Base-by-base conservation (phyloP, 2,888 invertebrate genomes). In the Sinohyriopsis cumingii region DNA sequence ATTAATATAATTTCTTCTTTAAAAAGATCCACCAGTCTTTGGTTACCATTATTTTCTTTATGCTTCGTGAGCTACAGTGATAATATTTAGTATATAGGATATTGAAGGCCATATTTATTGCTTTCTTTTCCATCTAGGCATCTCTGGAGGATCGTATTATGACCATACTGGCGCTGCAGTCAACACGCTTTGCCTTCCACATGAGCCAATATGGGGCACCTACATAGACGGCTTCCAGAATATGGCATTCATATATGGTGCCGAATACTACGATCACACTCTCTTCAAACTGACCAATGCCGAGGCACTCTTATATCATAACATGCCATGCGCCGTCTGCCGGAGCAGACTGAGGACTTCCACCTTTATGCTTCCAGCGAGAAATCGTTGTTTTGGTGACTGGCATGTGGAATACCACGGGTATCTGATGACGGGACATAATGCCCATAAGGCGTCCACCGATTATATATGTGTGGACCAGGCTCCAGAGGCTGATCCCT, bases 381-480 rank as follows among this genome's bases (percentile, higher is more conserved):
- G 59, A 22, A 59, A 22, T 59, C 22, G 59, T 19, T 59, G 59
- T 3, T 24, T 59, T 59, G 59, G 4, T 59, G 19, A 59, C 59
- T 59, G 59, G 59, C 59, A 59, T 19, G 22, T 59, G 59, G 59
- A 59, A 24, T 59, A 59, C 15, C 59, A 59, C 59, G 59, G 59
- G 0, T 59, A 19, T 59, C 24, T 59, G 24, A 59, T 59, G 59
- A 22, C 59, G 3, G 59, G 59, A 59, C 19, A 19, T 59, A 12
- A 59, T 59, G 3, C 19, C 0, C 59, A 59, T 0, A 59, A 59
- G 24, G 59, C 59, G 59, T 22, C 59, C 24, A 59, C 22, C 12
- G 59, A 59, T 22, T 59, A 59, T 24, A 59, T 59, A 12, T 59
- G 59, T 59, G 59, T 59, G 22, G 59, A 59, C 59, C 22, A 59